A percentile compares a stretch with the other conserved stretches of the same genome.
Evolutionary conservation across 2,797 vertebrate species (phyloP).

Genomic region (Cryptoblepharus egeriae): DNA sequence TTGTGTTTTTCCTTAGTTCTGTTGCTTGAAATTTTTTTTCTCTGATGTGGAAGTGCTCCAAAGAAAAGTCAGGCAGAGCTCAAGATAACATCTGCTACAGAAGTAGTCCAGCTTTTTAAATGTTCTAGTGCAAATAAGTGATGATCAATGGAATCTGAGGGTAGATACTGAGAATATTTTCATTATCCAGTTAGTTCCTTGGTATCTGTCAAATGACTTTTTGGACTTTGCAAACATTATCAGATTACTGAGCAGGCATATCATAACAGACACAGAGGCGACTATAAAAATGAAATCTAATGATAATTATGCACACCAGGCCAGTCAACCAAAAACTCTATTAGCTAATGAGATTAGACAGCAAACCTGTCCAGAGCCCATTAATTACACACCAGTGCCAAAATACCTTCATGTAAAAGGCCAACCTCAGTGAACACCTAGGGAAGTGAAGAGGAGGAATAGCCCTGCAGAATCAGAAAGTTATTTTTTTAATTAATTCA

Average conservation of each 20-base stretch:
- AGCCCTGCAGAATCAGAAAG: not conserved
- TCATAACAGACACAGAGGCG: constrained; percentile 43
- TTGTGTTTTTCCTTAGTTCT: not conserved
- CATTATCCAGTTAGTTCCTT: not conserved
- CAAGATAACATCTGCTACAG: accelerated
- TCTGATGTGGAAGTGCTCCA: not conserved
- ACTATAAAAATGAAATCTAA: constrained; percentile 60
- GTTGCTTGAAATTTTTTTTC: accelerated
- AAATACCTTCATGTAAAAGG: constrained; percentile 56
- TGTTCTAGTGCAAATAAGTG: not conserved
- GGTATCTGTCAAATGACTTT: constrained; percentile 10
- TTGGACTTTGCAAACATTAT: constrained; percentile 37
- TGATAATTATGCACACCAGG: constrained; percentile 65
- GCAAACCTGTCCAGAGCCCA: constrained; percentile 55
- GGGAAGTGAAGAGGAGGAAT: not conserved
- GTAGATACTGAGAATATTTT: constrained; percentile 3
- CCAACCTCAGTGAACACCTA: constrained; percentile 29
- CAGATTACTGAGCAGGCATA: not conserved
- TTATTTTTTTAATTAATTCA: not conserved
- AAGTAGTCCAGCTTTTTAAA: not conserved
- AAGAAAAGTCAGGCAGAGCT: not conserved
- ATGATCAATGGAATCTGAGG: not conserved
- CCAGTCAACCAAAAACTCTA: constrained; percentile 67
- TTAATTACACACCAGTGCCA: constrained; percentile 69
- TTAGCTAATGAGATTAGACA: constrained; percentile 72